These are phyloP conservation scores for Elysia crispata DNA, from an alignment of 2,888 invertebrate genomes.

Conservation along the genomic window DNA sequence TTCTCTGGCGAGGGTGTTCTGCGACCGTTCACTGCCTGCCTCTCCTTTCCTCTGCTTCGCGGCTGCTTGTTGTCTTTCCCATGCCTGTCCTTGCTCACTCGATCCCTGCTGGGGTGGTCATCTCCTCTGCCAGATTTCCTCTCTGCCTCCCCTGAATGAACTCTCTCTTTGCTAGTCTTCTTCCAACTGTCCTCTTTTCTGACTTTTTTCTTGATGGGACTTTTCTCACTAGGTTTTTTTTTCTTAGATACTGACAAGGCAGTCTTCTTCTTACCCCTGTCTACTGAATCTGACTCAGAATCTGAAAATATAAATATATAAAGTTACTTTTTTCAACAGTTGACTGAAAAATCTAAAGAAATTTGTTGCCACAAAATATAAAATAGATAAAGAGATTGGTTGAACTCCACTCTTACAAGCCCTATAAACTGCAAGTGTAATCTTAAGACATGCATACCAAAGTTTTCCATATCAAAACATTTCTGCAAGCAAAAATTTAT, in stretches of 20 bases:
- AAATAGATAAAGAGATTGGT: background rate
- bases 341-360: background rate
- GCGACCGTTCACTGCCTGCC: slow-evolving; percentile 49
- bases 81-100: slow-evolving; percentile 21
- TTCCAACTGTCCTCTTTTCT: slow-evolving; percentile 40
- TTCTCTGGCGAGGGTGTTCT: background rate
- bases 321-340: background rate
- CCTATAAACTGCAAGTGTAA: background rate
- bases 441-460: too few species aligned
- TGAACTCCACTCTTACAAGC: background rate
- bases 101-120: too few species aligned
- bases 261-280: slow-evolving; percentile 27
- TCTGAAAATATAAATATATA: slow-evolving; percentile 52
- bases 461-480: too few species aligned
- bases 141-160: slow-evolving; percentile 39
- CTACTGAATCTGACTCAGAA: slow-evolving; percentile 51
- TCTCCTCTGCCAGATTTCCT: slow-evolving; percentile 10
- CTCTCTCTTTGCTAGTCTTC: slow-evolving; percentile 32
- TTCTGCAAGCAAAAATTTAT: too few species aligned
- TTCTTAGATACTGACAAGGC: slow-evolving; percentile 30
- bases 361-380: background rate
- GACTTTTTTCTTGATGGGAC: slow-evolving; percentile 36
- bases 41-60: slow-evolving; percentile 48
- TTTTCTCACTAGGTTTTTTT: too few species aligned
- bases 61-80: slow-evolving; percentile 48